Percentiles rank a stretch among this genome's conserved stretches.
These are phyloP conservation scores for Stenolophus ochropezus DNA, from an alignment of 2,888 invertebrate genomes.

Conservation along the genomic window DNA sequence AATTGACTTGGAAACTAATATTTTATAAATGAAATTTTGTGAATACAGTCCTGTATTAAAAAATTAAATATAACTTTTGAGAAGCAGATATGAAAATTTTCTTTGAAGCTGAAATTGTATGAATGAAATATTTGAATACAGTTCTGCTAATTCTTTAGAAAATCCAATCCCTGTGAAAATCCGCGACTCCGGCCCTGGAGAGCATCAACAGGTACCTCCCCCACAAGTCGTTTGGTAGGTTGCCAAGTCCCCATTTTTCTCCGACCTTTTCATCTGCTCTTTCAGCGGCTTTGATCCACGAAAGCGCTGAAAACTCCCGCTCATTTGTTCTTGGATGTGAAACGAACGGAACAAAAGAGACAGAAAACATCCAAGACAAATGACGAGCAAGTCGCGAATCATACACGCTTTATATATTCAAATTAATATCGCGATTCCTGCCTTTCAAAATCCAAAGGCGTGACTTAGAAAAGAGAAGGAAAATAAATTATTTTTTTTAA, in stretches of 20 bases:
- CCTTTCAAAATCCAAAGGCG: too few relatives aligned
- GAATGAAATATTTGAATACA: too few relatives aligned
- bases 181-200: conserved; percentile 7
- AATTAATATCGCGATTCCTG: too few relatives aligned
- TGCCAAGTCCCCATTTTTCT: conserved; percentile 39
- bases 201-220: conserved; percentile 55
- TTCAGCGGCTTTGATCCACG: conserved; percentile 47
- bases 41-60: too few relatives aligned
- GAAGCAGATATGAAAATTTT: too few relatives aligned
- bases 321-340: conserved; percentile 55
- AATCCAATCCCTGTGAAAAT: background rate
- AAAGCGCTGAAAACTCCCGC: conserved; percentile 49
- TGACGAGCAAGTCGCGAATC: conserved; percentile 22
- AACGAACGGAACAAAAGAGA: conserved; percentile 46
- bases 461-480: too few relatives aligned
- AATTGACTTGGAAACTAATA: too few relatives aligned
- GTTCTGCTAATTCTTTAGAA: too few relatives aligned
- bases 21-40: too few relatives aligned
- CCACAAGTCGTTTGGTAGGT: conserved; percentile 19
- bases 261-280: conserved; percentile 10
- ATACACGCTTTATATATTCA: background rate
- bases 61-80: too few relatives aligned
- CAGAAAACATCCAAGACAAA: conserved; percentile 51
- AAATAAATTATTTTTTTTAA: too few relatives aligned
- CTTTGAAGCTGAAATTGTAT: too few relatives aligned